phyloP scores from a whole-genome alignment of 2,888 invertebrate species.

The Andrena bucephala region DNA sequence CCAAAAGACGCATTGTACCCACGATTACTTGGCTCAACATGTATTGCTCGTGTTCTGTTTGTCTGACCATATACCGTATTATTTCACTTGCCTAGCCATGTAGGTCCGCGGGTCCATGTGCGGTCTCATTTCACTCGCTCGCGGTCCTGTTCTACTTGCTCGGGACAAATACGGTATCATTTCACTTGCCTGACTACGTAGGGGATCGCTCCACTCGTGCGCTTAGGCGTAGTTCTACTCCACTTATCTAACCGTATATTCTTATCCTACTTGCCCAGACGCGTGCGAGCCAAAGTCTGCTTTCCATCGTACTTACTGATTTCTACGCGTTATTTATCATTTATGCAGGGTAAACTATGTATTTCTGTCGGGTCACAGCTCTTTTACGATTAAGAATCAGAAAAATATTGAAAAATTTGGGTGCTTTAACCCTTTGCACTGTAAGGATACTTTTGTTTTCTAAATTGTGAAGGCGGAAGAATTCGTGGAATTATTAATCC shows the following conservation, averaged over 20 bases:
- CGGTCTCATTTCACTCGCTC: not conserved
- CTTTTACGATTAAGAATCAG: not conserved
- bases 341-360: not conserved
- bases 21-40: no score
- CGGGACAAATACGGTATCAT: conserved; percentile 22
- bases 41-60: not conserved
- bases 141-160: conserved; percentile 14
- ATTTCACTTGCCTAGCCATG: not conserved
- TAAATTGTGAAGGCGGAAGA: no score
- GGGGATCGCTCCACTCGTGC: conserved; percentile 9
- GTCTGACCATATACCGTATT: not conserved
- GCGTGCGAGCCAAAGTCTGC: not conserved
- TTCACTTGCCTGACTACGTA: conserved; percentile 17
- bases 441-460: no score
- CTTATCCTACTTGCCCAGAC: conserved; percentile 11
- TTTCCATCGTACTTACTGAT: not conserved
- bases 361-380: not conserved
- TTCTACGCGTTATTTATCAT: not conserved
- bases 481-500: no score
- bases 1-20: no score
- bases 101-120: not conserved
- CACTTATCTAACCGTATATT: conserved; percentile 12
- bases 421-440: no score
- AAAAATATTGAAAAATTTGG: not conserved
- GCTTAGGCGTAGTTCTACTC: conserved; percentile 14